These are phyloP conservation scores for Liparis tanakae DNA, from an alignment of 2,797 vertebrate species.

Conservation along the genomic window DNA sequence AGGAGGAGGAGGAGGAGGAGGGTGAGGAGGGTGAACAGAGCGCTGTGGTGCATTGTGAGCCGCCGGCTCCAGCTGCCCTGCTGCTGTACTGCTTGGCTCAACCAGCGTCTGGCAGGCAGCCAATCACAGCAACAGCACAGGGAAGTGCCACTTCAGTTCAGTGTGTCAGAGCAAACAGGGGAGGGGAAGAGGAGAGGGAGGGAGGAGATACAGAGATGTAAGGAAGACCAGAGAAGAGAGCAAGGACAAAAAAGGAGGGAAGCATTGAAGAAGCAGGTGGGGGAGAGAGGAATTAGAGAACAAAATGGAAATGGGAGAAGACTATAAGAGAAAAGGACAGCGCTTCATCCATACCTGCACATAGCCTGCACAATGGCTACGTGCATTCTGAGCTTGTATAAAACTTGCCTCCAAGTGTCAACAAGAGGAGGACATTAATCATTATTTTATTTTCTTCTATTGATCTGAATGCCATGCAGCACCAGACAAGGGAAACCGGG, in stretches of 20 bases:
- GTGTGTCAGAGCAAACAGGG: slow-evolving; percentile 76
- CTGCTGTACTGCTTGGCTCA: slow-evolving; percentile 74
- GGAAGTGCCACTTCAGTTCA: slow-evolving; percentile 84
- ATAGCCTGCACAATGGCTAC: slow-evolving; percentile 38
- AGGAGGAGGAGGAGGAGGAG: slow-evolving; percentile 27
- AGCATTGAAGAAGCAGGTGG: slow-evolving; percentile 19
- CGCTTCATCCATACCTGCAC: slow-evolving; percentile 43
- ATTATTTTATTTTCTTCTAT: slow-evolving; percentile 15
- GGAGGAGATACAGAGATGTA: slow-evolving; percentile 29
- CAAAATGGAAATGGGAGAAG: slow-evolving; percentile 5
- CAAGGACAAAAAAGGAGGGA: slow-evolving; percentile 10
- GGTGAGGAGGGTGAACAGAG: slow-evolving; percentile 38
- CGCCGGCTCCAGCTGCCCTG: slow-evolving; percentile 76
- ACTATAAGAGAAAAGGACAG: neutral
- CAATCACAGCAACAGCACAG: slow-evolving; percentile 76
- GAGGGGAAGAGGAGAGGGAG: slow-evolving; percentile 11
- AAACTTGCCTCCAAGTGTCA: slow-evolving; percentile 7
- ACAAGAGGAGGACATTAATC: neutral
- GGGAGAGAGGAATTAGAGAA: slow-evolving; percentile 16
- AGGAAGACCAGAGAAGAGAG: slow-evolving; percentile 25
- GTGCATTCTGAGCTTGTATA: slow-evolving; percentile 6
- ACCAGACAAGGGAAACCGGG: neutral
- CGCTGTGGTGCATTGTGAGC: slow-evolving; percentile 74
- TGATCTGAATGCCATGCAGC: neutral
- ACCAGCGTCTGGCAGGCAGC: slow-evolving; percentile 80